phyloP scores from a whole-genome alignment of 1,140 invertebrate species.

The Drosophila elegans region DNA sequence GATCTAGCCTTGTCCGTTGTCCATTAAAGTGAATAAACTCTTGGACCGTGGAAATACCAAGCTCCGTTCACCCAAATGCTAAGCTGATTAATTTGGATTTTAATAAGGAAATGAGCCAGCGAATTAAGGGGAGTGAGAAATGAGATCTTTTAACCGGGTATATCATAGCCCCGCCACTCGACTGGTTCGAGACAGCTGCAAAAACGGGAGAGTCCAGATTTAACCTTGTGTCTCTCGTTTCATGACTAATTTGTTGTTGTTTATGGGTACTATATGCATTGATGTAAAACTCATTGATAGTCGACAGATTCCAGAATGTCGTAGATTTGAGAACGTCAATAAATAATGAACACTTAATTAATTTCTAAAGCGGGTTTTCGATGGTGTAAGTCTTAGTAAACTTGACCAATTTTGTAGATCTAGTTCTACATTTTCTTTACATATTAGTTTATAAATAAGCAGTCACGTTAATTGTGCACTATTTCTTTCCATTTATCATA shows the following conservation, averaged over 20 bases:
- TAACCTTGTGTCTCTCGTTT: conserved; percentile 22
- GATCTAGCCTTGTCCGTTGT: conserved; percentile 21
- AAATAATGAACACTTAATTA: conserved; percentile 20
- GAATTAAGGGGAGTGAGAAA: not conserved
- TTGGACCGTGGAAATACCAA: not conserved
- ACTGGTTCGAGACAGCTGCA: conserved; percentile 16
- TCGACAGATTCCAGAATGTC: conserved; percentile 23
- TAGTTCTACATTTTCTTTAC: not conserved
- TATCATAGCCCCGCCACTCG: not conserved
- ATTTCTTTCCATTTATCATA: conserved; percentile 7
- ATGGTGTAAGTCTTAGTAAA: conserved; percentile 2
- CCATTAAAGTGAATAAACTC: conserved; percentile 26
- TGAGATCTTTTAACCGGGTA: conserved; percentile 1
- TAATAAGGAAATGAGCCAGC: conserved; percentile 30
- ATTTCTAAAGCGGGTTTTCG: conserved; percentile 21
- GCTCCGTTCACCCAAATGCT: not conserved
- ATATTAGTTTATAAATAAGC: conserved; percentile 1
- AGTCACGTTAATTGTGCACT: conserved; percentile 15
- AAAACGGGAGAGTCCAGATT: conserved; percentile 34
- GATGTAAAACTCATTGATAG: conserved; percentile 41
- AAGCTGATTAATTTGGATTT: conserved; percentile 15
- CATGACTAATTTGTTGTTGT: conserved; percentile 45
- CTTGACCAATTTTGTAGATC: not conserved
- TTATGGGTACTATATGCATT: conserved; percentile 8
- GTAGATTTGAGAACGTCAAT: conserved; percentile 19